Evolutionary conservation across 23 tunicate genomes (phyloP), one percentile per base, ranked within the genome.

Genomic region (Trididemnum clinides): DNA sequence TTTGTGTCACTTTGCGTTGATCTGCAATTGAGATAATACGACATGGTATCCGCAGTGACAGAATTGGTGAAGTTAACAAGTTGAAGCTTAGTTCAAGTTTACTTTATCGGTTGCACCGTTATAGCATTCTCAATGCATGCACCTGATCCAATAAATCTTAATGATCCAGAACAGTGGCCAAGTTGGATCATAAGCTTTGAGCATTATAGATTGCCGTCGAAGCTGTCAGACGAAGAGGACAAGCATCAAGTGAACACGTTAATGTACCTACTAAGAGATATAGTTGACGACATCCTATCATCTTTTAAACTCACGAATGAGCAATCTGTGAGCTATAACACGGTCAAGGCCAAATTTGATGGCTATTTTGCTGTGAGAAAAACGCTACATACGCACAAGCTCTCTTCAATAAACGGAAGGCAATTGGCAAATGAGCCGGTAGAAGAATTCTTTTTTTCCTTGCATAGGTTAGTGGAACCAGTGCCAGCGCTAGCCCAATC

Each of bases 381-480:
- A 79, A 79, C 26, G 37, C 58, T 28, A 76, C 58, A 2, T 79
- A 7, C 58, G 84, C 58, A 25, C 70, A 76, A 18, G 72, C 84
- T 28, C 23, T 28, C 3, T 79, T 79, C 25, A 79, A 79, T 57
- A 54, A 23, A 79, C 74, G 84, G n/a, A 29, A n/a, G 5, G 19
- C 84, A 79, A 30, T 6, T 28, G 34, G 2, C 74, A 30, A 32
- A 28, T 20, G 75, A 79, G 36, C 75, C 84, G 3, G 71, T 57
- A 10, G 35, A 57, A 3, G 74, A 57, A 22, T 79, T 79, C 26
- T 58, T 57, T 12, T 10, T 37, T 7, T 79, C 75, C 3, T 29
- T 79, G 84, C 26, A 57, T 31, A 22, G 25, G 4, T 19, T 79
- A 25, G 49, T 37, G 25, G 84, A 79, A 31, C 28, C n/a, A n/a